These are phyloP conservation scores for Chelidonichthys spinosus DNA, from an alignment of 2,797 vertebrate species.

Conservation along the genomic window DNA sequence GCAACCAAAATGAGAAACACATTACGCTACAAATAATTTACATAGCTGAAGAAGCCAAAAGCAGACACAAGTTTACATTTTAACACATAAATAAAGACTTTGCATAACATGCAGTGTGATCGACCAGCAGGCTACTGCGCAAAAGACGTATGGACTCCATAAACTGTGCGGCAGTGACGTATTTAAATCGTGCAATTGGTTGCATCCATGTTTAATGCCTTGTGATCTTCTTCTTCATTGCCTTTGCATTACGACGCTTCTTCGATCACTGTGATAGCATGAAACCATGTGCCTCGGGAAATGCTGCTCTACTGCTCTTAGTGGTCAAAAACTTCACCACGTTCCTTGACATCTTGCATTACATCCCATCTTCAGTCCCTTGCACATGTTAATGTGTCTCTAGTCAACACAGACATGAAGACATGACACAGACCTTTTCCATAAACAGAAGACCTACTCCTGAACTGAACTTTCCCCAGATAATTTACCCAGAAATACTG, in stretches of 20 bases:
- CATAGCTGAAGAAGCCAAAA: no score
- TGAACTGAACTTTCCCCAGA: slow-evolving; percentile 16
- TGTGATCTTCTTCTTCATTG: neutral
- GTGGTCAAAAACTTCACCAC: neutral
- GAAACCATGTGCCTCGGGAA: neutral
- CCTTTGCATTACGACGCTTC: neutral
- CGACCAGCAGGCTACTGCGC: no score
- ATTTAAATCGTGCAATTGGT: neutral
- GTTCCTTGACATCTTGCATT: neutral
- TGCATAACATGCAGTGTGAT: no score
- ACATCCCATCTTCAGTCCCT: neutral
- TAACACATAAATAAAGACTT: no score
- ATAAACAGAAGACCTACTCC: neutral
- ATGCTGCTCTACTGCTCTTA: neutral
- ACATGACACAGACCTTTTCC: neutral
- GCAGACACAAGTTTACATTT: no score
- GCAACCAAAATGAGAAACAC: no score
- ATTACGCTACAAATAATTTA: no score
- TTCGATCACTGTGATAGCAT: neutral
- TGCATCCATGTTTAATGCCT: neutral
- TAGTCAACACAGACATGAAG: neutral
- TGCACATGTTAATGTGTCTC: neutral
- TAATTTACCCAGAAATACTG: slow-evolving; percentile 15
- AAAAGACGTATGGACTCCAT: no score
- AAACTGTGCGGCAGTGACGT: no score